Conservation (phyloP, 2,888 invertebrate species). For the Caradrina clavipalpis region DNA sequence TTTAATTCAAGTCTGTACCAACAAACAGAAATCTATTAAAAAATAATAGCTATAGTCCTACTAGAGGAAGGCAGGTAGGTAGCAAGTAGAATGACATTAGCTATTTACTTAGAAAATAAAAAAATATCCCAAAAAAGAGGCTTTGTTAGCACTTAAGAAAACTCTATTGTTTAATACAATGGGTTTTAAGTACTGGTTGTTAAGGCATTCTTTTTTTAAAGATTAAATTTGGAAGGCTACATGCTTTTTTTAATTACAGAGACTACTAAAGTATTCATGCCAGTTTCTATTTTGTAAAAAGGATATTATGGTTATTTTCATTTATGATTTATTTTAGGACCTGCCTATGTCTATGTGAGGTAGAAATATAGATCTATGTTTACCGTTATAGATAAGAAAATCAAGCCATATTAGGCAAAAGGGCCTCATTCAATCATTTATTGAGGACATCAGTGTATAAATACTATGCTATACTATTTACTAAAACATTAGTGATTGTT, state of each 20-base stretch:
- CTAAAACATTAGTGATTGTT: slow-evolving; percentile 31
- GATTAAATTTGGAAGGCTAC: slow-evolving; percentile 12
- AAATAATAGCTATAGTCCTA: slow-evolving; percentile 4
- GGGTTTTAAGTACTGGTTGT: slow-evolving; percentile 7
- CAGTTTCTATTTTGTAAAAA: background rate
- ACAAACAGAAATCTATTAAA: background rate
- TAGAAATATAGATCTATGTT: background rate
- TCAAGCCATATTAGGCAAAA: background rate
- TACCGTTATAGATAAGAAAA: background rate
- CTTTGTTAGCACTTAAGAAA: slow-evolving; percentile 16
- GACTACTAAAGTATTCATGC: background rate
- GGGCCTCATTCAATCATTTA: background rate
- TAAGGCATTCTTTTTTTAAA: background rate
- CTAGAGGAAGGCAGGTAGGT: too few species aligned
- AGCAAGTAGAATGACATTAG: background rate
- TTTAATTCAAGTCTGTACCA: background rate
- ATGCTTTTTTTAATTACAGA: background rate
- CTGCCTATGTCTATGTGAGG: background rate
- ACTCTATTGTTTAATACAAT: slow-evolving; percentile 44
- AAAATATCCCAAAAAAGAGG: background rate
- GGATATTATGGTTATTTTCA: background rate
- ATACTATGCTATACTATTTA: too few species aligned
- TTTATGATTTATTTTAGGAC: background rate
- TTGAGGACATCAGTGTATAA: background rate
- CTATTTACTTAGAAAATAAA: slow-evolving; percentile 1